These are phyloP conservation scores for Uromys caudimaculatus DNA, from an alignment of 2,797 vertebrate species.

Conservation along the genomic window DNA sequence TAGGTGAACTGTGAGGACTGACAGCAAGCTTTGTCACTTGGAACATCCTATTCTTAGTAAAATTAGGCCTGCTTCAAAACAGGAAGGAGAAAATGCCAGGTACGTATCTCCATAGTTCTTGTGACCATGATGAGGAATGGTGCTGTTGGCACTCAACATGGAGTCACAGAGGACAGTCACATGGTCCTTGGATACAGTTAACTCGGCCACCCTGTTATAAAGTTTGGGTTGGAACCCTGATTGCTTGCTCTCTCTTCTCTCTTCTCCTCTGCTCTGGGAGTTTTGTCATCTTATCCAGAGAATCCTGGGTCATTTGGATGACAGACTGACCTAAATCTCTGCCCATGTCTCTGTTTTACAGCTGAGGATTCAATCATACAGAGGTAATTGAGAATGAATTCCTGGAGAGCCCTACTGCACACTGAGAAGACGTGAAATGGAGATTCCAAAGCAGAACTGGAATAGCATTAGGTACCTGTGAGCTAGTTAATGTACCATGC, in stretches of 20 bases:
- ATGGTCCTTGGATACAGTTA: not conserved
- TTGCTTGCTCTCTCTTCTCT: not conserved
- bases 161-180: not conserved
- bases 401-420: not conserved
- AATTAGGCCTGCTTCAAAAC: conserved; percentile 21
- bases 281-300: not conserved
- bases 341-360: not conserved
- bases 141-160: no score
- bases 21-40: conserved; percentile 64
- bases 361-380: not conserved
- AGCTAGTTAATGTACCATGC: not conserved
- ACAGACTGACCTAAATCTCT: not conserved
- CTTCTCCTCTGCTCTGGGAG: not conserved
- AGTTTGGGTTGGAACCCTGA: not conserved
- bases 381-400: not conserved
- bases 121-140: not conserved
- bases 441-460: not conserved
- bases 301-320: not conserved
- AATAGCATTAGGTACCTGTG: not conserved
- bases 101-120: not conserved
- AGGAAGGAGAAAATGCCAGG: not conserved
- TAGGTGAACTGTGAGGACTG: conserved; percentile 28
- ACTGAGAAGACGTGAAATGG: not conserved
- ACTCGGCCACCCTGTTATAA: not conserved
- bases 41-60: conserved; percentile 33